These are phyloP conservation scores for Schizothorax lantsangensis DNA, from an alignment of 2,797 vertebrate genomes.

Conservation along the genomic window DNA sequence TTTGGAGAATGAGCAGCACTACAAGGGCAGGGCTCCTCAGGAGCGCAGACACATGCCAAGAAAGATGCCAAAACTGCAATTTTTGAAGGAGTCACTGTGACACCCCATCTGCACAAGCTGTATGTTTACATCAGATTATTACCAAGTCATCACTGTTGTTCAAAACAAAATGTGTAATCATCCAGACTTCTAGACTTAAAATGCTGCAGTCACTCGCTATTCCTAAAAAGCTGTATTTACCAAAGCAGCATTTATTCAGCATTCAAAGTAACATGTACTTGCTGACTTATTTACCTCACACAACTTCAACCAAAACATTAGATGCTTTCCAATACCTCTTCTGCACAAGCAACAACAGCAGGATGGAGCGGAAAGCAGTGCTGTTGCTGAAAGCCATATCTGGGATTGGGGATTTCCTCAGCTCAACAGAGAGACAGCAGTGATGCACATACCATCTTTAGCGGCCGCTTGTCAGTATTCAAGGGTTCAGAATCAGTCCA, in stretches of 20 bases:
- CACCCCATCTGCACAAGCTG: slow-evolving; percentile 20
- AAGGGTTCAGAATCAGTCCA: background rate
- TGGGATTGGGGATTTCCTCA: slow-evolving; percentile 44
- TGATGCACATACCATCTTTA: background rate
- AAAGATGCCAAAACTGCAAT: slow-evolving; percentile 50
- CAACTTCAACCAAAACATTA: background rate
- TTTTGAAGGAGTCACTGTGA: slow-evolving; percentile 31
- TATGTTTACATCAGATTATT: slow-evolving; percentile 19
- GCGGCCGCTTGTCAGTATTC: background rate
- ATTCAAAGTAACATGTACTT: slow-evolving; percentile 2
- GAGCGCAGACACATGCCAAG: slow-evolving; percentile 50
- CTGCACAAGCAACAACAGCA: slow-evolving; percentile 18
- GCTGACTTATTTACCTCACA: background rate
- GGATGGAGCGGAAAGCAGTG: background rate
- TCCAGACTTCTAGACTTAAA: slow-evolving; percentile 2
- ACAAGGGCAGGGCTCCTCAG: slow-evolving; percentile 53
- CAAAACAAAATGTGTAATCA: background rate
- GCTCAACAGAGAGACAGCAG: slow-evolving; percentile 12
- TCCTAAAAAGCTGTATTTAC: slow-evolving; percentile 7
- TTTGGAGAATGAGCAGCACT: slow-evolving; percentile 45
- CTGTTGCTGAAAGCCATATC: slow-evolving; percentile 14
- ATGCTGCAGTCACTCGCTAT: background rate
- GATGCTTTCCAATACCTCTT: background rate
- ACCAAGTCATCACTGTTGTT: slow-evolving; percentile 22
- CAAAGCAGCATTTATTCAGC: background rate